Evolutionary conservation across 1,140 invertebrate genomes (phyloP).

Genomic region (Euura lappo): DNA sequence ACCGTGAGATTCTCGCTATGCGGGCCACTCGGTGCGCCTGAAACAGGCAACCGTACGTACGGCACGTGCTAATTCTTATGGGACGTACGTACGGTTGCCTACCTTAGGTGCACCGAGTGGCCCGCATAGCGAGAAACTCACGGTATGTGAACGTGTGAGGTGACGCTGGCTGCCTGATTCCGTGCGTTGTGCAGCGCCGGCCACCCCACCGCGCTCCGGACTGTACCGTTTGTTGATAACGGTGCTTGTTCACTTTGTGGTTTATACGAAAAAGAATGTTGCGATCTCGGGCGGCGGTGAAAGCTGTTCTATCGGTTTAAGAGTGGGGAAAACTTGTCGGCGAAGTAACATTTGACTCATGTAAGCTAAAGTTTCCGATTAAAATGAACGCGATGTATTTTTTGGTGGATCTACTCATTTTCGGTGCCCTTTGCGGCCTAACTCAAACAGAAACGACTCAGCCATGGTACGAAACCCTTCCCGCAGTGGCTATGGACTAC

Average conservation of each 20-base stretch:
- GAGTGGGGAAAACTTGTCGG: neutral
- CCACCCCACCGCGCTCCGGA: neutral
- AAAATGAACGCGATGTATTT: conserved; percentile 35
- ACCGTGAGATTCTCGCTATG: too few relatives aligned
- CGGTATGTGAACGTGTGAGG: too few relatives aligned
- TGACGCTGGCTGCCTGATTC: too few relatives aligned
- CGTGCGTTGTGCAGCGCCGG: neutral
- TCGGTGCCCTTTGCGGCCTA: conserved; percentile 27
- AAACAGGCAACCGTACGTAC: too few relatives aligned
- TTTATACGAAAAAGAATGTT: neutral
- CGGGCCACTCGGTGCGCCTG: too few relatives aligned
- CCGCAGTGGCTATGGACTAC: conserved; percentile 93
- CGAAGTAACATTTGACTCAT: neutral
- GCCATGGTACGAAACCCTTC: conserved; percentile 81
- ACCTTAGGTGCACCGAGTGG: too few relatives aligned
- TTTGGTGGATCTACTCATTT: conserved; percentile 31
- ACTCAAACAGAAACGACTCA: conserved; percentile 39
- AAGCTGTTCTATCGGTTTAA: neutral
- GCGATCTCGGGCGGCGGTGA: conserved; percentile 1
- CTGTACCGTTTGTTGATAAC: neutral
- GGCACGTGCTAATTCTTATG: too few relatives aligned
- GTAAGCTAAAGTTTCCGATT: neutral
- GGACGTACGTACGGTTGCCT: too few relatives aligned
- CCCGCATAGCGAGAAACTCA: too few relatives aligned
- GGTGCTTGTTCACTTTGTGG: neutral